Evolutionary conservation across 2,797 vertebrate genomes (phyloP).

Genomic region (Glyptemys insculpta): DNA sequence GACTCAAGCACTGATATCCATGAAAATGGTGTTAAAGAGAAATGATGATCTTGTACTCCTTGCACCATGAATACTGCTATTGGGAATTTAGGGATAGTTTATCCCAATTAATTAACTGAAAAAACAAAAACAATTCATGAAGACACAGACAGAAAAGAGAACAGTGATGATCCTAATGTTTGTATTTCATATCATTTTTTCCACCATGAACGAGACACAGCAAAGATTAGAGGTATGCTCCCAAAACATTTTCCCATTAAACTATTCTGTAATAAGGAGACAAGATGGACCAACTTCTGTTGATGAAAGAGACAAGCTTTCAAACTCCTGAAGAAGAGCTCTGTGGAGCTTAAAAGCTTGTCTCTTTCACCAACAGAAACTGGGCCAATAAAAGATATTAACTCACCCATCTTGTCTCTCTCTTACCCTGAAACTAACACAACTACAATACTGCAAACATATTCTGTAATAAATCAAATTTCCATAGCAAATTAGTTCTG

Average conservation of each 20-base stretch:
- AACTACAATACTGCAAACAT: background rate
- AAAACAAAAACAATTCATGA: background rate
- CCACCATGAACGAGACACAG: background rate
- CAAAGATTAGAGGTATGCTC: background rate
- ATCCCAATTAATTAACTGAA: background rate
- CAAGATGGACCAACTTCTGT: background rate
- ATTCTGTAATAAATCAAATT: background rate
- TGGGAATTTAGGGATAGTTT: background rate
- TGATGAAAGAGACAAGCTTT: background rate
- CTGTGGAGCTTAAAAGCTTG: background rate
- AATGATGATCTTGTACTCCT: background rate
- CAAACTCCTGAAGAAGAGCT: background rate
- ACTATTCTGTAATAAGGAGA: background rate
- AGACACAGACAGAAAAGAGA: background rate
- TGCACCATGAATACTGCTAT: background rate
- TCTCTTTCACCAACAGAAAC: background rate
- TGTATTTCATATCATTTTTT: background rate
- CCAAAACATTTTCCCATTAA: background rate
- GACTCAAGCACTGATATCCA: background rate
- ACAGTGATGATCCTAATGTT: background rate
- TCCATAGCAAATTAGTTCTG: background rate
- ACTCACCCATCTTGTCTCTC: background rate
- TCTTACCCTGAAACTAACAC: background rate
- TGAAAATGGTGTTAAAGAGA: background rate
- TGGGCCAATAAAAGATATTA: background rate